Evolutionary conservation across 2,113 vertebrate species (phyloP), one percentile per base, ranked within the genome.

Genomic region (Forbesichthys papilliferus): DNA sequence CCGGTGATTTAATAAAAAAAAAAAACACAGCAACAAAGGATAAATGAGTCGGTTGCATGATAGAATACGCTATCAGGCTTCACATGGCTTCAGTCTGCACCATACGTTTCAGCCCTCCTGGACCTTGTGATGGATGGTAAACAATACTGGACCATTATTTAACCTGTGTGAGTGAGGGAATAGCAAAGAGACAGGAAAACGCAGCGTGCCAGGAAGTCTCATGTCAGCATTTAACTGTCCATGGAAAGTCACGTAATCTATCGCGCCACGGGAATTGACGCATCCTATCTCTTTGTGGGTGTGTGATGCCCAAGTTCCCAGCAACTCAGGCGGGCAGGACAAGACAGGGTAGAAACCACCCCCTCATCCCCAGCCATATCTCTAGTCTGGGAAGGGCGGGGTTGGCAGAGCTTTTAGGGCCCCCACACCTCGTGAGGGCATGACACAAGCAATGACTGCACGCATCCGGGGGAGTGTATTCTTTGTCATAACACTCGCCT

Each of bases 351-450:
- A 71, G 56, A 75, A 90, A 73, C 86, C 83, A 81, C 65, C 72
- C 67, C 48, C 62, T 66, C 64, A 18, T 57, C 60, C 68, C 48
- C 58, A 49, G 79, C 67, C 33, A 73, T 69, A 58, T 55, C 61
- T 52, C 27, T 64, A 42, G 58, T 54, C 65, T 80, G 73, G 74
- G 79, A 82, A 82, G 81, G 84, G 78, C 80, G 80, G 75, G 73
- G 79, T 79, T 81, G 84, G 84, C 80, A 84, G 48, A 78, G 77
- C 77, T 66, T 27, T 60, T 72, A 88, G 79, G 82, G 81, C 79
- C 87, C 85, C 80, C 82, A 84, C 86, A 83, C 80, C 82, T 88
- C 89, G 84, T 83, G 84, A 89, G 91, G 86, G 77, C 87, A 91
- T 86, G 87, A 88, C 86, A 89, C 86, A 81, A 80, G 80, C 83